Percentiles rank a stretch among this genome's conserved stretches.
phyloP scores from a whole-genome alignment of 2,113 vertebrate species.

The Carassius gibelio region DNA sequence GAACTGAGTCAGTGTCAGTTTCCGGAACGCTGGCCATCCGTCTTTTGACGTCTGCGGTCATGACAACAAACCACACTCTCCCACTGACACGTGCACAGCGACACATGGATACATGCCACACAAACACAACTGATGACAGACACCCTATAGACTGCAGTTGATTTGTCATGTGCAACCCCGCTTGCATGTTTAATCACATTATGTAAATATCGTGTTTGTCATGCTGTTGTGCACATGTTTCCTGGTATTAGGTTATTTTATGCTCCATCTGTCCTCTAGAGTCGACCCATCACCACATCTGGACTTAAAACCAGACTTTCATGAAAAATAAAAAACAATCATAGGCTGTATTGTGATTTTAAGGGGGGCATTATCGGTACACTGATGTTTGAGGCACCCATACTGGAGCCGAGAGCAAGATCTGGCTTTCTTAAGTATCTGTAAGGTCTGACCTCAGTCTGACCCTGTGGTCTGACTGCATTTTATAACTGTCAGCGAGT shows the following conservation, averaged over 20 bases:
- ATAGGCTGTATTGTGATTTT: conserved; percentile 12
- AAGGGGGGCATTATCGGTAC: neutral
- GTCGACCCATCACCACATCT: neutral
- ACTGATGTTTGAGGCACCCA: conserved; percentile 9
- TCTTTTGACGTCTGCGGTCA: conserved; percentile 40
- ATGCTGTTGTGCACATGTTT: conserved; percentile 56
- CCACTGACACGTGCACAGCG: conserved; percentile 15
- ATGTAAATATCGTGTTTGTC: conserved; percentile 69
- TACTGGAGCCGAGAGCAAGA: conserved; percentile 12
- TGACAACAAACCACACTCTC: conserved; percentile 40
- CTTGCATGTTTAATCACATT: conserved; percentile 64
- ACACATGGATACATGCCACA: too few relatives aligned
- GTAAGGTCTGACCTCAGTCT: conserved; percentile 33
- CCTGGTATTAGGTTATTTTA: conserved; percentile 75
- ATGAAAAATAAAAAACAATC: neutral
- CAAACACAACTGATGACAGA: conserved; percentile 67
- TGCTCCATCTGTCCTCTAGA: conserved; percentile 35
- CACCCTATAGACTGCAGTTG: conserved; percentile 70
- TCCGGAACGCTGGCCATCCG: conserved; percentile 33
- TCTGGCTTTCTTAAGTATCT: conserved; percentile 33
- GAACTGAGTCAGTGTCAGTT: conserved; percentile 20
- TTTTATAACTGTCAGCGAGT: conserved; percentile 27
- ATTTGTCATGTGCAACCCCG: conserved; percentile 55
- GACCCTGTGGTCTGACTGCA: conserved; percentile 18
- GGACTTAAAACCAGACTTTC: conserved; percentile 1